A percentile compares a stretch with the other conserved stretches of the same genome.
Conservation (phyloP, 2,113 vertebrate genomes). For the Chloebia gouldiae region DNA sequence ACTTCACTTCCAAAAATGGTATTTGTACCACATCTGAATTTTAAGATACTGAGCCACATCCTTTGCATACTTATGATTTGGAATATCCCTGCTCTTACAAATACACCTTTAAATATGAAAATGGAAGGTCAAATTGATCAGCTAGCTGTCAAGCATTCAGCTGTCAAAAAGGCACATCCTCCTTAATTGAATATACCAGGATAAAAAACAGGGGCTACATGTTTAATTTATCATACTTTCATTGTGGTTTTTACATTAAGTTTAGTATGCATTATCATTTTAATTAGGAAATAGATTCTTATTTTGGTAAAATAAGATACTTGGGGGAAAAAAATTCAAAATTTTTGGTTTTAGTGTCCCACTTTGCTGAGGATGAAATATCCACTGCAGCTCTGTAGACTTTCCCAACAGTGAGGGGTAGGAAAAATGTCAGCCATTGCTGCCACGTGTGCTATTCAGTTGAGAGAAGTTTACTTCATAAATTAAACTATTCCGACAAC, state of each 20-base stretch:
- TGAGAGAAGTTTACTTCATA: slow-evolving; percentile 13
- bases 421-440: background rate
- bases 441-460: background rate
- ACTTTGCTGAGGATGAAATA: background rate
- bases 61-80: background rate
- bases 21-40: background rate
- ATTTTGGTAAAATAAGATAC: background rate
- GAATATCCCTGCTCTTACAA: background rate
- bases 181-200: background rate
- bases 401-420: background rate
- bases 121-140: background rate
- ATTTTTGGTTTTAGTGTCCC: background rate
- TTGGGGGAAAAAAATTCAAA: background rate
- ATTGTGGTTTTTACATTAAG: background rate
- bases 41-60: background rate
- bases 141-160: background rate
- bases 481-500: slow-evolving; percentile 4
- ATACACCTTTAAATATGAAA: background rate
- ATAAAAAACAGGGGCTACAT: background rate
- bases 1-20: background rate
- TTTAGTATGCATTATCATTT: background rate
- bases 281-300: background rate
- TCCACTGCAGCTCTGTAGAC: background rate
- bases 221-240: background rate
- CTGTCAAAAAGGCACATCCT: background rate